Evolutionary conservation across 2,888 invertebrate genomes (phyloP).

Genomic region (Chymomyza procnemis): DNA sequence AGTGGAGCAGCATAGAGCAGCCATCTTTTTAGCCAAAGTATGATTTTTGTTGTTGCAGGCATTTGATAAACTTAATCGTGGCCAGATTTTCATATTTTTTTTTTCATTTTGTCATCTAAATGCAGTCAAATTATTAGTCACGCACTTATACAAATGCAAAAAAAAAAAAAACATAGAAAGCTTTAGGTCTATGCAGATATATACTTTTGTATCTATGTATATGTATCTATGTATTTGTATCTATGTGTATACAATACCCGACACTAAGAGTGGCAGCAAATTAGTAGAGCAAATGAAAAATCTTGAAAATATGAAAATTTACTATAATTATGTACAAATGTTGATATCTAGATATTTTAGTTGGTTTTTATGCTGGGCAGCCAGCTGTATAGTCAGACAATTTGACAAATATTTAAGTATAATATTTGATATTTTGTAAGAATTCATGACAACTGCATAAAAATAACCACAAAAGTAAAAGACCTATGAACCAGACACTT

Average conservation of each 20-base stretch:
- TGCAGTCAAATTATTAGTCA: conserved; percentile 66
- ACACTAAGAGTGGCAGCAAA: conserved; percentile 32
- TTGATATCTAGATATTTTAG: conserved; percentile 20
- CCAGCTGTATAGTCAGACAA: not conserved
- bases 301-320: not conserved
- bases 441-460: conserved; percentile 66
- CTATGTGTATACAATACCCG: not conserved
- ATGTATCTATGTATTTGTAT: not conserved
- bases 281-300: conserved; percentile 59
- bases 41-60: conserved; percentile 34
- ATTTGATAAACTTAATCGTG: conserved; percentile 63
- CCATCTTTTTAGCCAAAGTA: conserved; percentile 37
- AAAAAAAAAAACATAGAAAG: too few species aligned
- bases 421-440: conserved; percentile 56
- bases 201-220: too few species aligned
- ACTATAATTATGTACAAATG: conserved; percentile 25
- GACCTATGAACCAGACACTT: conserved; percentile 29
- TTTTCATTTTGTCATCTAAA: conserved; percentile 20
- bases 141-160: conserved; percentile 51
- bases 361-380: conserved; percentile 25
- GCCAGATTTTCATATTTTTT: conserved; percentile 56
- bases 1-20: not conserved
- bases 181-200: too few species aligned
- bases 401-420: not conserved
- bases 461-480: conserved; percentile 55